phyloP scores from a whole-genome alignment of 1,140 invertebrate species.

The Drosophila equinoxialis region DNA sequence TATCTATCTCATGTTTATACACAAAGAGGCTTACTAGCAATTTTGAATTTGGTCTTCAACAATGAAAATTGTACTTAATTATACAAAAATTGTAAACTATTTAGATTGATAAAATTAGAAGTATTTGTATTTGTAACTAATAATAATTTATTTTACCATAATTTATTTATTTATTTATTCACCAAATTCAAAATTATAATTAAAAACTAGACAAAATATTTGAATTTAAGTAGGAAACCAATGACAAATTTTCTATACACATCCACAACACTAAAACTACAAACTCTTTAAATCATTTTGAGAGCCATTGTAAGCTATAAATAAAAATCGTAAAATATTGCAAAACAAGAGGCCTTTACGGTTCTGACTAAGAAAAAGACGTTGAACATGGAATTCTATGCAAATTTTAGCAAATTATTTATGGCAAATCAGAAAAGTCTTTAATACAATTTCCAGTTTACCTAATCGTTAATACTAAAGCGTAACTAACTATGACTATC shows the following conservation, averaged over 20 bases:
- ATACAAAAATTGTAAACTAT: background rate
- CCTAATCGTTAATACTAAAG: no score
- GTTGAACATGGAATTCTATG: no score
- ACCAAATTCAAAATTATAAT: slow-evolving; percentile 3
- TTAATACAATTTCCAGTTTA: no score
- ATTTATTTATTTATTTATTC: slow-evolving; percentile 8
- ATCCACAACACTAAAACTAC: no score
- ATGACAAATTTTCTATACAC: background rate
- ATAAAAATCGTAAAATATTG: background rate
- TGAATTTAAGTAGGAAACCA: background rate
- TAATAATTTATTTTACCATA: background rate
- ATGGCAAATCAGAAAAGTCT: no score
- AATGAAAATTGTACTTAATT: background rate
- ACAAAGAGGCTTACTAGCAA: background rate
- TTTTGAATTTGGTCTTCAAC: background rate
- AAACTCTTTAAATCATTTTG: background rate
- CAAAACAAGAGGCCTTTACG: background rate
- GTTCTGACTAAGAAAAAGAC: background rate
- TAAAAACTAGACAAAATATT: background rate
- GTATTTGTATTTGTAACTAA: background rate
- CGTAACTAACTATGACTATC: background rate
- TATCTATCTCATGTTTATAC: background rate
- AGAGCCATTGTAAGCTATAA: background rate
- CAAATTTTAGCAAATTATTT: no score
- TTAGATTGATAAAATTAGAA: background rate